Evolutionary conservation across 1,140 invertebrate species (phyloP), one percentile per base, ranked within the genome.

Genomic region (Magallana ariakensis): DNA sequence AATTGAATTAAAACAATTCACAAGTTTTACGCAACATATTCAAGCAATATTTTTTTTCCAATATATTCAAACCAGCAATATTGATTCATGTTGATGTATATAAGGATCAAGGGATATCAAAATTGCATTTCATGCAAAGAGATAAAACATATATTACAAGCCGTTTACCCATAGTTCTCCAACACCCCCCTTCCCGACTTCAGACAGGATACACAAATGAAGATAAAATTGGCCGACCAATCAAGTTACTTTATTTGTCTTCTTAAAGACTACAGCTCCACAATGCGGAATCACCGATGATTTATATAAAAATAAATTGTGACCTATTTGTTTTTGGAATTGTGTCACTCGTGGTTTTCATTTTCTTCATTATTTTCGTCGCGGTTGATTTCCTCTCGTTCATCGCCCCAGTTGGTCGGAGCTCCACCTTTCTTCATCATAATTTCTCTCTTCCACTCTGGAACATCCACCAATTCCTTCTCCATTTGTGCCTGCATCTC

Each of bases 331-430:
- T 82, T 82, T 22, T n/a, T 82, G 80, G 80, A 82, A 82, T 82
- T 54, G 46, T 54, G 19, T 75, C 66, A 75, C 33, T 75, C 66
- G 15, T 75, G 22, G 26, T 75, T 75, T 75, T 75, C 22, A 10
- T 75, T 26, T 56, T 22, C 46, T n/a, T 85, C 46, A 7, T 85
- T n/a, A 33, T 62, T 26, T 60, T 85, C 85, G n/a, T 60, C 83
- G 80, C 87, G 85, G 70, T 90, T 90, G 6, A 83, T 86, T 1
- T 89, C 88, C 26, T 89, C 89, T 22, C 90, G 53, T 81, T 90
- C 89, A 87, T 91, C 89, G 19, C 87, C 89, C 90, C 90, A 91
- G 85, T 90, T 91, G 83, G 70, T 84, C 85, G 80, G 88, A 83
- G 56, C 86, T 83, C 82, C 87, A n/a, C 89, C 89, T 26, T 88